phyloP scores from a whole-genome alignment of 2,113 vertebrate genomes.

The Copsychus sechellarum region DNA sequence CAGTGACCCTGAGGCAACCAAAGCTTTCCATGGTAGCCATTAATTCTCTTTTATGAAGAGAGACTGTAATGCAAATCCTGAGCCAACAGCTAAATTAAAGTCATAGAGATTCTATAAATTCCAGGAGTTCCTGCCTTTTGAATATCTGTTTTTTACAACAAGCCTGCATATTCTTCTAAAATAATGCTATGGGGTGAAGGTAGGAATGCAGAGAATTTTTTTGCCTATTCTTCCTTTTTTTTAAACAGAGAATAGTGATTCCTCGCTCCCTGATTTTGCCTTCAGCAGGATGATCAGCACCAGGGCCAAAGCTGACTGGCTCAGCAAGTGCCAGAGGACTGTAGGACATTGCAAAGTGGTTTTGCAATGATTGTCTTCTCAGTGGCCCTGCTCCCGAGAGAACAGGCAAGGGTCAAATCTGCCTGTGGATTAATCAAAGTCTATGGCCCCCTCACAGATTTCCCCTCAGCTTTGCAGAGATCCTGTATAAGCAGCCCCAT shows the following conservation, averaged over 20 bases:
- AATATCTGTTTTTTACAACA: not conserved
- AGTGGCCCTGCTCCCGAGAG: not conserved
- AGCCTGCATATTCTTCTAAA: not conserved
- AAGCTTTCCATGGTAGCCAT: not conserved
- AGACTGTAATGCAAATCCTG: not conserved
- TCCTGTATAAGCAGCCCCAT: rapidly evolving
- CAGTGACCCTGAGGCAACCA: not conserved
- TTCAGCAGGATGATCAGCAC: not conserved
- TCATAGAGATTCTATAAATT: not conserved
- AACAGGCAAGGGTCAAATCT: not conserved
- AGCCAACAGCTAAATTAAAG: not conserved
- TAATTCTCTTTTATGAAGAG: not conserved
- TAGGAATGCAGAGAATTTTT: not conserved
- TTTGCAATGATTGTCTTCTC: not conserved
- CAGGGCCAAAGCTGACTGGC: not conserved
- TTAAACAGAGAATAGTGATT: not conserved
- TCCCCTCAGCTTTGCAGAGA: not conserved
- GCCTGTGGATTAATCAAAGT: not conserved
- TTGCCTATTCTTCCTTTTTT: not conserved
- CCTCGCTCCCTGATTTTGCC: not conserved
- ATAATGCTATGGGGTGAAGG: not conserved
- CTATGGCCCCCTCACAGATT: not conserved
- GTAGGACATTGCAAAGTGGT: not conserved
- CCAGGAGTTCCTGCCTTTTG: not conserved
- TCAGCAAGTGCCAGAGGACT: not conserved